These are phyloP conservation scores for Perccottus glenii DNA, from an alignment of 2,113 vertebrate genomes.

Conservation along the genomic window DNA sequence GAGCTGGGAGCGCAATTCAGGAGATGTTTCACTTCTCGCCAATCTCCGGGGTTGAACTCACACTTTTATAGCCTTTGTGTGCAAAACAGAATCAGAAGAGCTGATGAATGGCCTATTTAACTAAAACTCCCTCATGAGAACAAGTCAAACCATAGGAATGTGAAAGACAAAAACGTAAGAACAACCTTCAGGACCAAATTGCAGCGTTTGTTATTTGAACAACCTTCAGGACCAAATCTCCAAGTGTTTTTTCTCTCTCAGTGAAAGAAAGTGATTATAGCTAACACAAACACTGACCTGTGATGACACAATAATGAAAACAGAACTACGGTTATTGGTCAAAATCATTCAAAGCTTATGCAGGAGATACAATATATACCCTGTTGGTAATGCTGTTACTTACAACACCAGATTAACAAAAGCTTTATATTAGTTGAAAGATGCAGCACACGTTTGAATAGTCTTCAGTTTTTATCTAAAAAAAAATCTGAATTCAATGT, in stretches of 20 bases:
- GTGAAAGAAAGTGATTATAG: slow-evolving; percentile 11
- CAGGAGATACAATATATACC: too few relatives aligned
- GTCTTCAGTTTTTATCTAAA: too few relatives aligned
- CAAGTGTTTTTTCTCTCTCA: not conserved
- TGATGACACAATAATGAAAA: too few relatives aligned
- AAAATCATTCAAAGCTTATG: too few relatives aligned
- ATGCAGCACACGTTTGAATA: too few relatives aligned
- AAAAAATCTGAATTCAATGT: too few relatives aligned
- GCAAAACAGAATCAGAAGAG: slow-evolving; percentile 43
- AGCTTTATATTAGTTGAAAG: too few relatives aligned
- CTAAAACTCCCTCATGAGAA: slow-evolving; percentile 35
- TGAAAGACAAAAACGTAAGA: slow-evolving; percentile 5
- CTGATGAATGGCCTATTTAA: slow-evolving; percentile 53
- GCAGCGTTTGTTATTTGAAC: slow-evolving; percentile 17
- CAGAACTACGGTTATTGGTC: too few relatives aligned
- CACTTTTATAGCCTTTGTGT: slow-evolving; percentile 46
- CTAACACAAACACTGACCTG: not conserved
- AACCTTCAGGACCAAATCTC: slow-evolving; percentile 15
- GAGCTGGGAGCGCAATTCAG: slow-evolving; percentile 21
- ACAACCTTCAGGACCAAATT: not conserved
- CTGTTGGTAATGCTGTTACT: too few relatives aligned
- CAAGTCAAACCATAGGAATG: slow-evolving; percentile 28
- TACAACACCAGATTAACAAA: too few relatives aligned
- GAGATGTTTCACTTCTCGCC: slow-evolving; percentile 32
- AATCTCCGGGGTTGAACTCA: slow-evolving; percentile 35